Conservation (phyloP, 2,797 vertebrate species). For the Sebastes miniatus region DNA sequence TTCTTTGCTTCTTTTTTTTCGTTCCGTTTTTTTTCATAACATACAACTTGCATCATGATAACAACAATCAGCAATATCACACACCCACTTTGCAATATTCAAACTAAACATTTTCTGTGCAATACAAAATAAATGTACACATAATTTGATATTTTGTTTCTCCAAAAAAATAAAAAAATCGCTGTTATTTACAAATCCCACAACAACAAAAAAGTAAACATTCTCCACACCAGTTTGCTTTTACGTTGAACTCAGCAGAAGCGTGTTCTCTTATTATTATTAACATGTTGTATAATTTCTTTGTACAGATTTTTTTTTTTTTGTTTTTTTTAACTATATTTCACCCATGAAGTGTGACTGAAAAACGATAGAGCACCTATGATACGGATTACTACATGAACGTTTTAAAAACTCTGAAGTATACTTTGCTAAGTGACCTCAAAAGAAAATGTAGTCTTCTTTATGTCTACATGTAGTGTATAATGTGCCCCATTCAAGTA, state of each 20-base stretch:
- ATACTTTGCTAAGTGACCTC: constrained; percentile 13
- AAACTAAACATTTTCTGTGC: constrained; percentile 89
- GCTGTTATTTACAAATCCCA: constrained; percentile 89
- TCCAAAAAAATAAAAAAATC: constrained; percentile 88
- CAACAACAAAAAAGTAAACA: constrained; percentile 84
- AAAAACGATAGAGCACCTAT: constrained; percentile 52
- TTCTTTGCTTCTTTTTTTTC: constrained; percentile 77
- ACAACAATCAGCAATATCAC: constrained; percentile 87
- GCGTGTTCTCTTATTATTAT: constrained; percentile 50
- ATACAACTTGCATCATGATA: constrained; percentile 84
- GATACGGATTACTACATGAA: constrained; percentile 45
- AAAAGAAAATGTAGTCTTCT: not conserved
- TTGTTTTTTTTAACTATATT: constrained; percentile 23
- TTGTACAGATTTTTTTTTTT: constrained; percentile 51
- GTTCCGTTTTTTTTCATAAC: constrained; percentile 75
- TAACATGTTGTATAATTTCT: constrained; percentile 58
- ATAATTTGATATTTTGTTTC: constrained; percentile 65
- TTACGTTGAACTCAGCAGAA: constrained; percentile 65
- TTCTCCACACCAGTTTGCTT: constrained; percentile 83
- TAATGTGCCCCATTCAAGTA: constrained; percentile 45
- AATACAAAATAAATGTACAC: constrained; percentile 90
- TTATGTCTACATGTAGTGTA: not conserved
- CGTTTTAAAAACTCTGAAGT: constrained; percentile 12
- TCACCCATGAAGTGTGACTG: constrained; percentile 30
- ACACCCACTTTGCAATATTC: constrained; percentile 86